These are phyloP conservation scores for Schizopygopsis malacanthus DNA, from an alignment of 2,797 vertebrate genomes.

Conservation along the genomic window DNA sequence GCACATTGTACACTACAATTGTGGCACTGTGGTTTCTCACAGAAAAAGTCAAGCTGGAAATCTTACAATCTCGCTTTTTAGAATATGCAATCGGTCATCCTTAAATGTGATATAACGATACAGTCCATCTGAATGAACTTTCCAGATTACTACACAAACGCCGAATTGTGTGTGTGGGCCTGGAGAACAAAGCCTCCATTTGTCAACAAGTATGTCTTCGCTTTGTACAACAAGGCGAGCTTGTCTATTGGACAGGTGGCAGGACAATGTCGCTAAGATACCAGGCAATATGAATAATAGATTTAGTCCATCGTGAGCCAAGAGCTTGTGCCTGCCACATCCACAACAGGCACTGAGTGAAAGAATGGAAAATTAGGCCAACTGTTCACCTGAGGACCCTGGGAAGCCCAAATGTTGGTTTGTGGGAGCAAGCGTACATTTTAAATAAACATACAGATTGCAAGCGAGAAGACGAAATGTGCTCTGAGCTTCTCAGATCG, in stretches of 20 bases:
- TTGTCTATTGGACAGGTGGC: constrained; percentile 96
- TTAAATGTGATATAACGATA: constrained; percentile 18
- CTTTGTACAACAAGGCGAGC: constrained; percentile 94
- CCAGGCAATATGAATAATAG: constrained; percentile 97
- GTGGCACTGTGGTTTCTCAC: neutral
- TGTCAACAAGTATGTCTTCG: constrained; percentile 92
- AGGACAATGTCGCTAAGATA: constrained; percentile 94
- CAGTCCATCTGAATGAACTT: constrained; percentile 30
- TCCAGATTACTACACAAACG: constrained; percentile 48
- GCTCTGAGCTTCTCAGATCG: constrained; percentile 19
- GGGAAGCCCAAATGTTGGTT: constrained; percentile 65
- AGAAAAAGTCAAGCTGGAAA: neutral
- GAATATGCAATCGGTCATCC: constrained; percentile 17
- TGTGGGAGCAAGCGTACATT: constrained; percentile 12
- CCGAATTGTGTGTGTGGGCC: constrained; percentile 52
- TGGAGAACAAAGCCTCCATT: constrained; percentile 86
- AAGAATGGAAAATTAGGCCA: constrained; percentile 58
- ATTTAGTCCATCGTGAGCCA: constrained; percentile 91
- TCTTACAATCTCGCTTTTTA: neutral
- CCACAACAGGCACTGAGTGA: constrained; percentile 81
- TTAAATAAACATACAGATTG: constrained; percentile 41
- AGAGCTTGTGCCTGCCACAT: constrained; percentile 91
- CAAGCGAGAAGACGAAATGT: constrained; percentile 8
- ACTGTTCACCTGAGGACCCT: constrained; percentile 87
- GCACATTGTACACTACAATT: constrained; percentile 13